Base-by-base conservation (phyloP, 2,797 vertebrate species). In the Mallotus villosus region DNA sequence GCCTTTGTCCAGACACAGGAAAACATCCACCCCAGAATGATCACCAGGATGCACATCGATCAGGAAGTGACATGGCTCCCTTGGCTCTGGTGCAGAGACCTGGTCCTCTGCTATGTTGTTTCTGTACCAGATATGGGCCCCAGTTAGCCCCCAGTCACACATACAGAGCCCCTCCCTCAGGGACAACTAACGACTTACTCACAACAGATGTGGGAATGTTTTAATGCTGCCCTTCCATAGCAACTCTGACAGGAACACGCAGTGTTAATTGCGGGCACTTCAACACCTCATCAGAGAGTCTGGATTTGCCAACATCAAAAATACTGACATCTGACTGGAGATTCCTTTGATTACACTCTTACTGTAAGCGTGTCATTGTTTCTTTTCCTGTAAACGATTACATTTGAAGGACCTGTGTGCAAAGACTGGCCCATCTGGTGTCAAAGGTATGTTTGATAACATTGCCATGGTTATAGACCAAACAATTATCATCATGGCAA, bases 381-480 rank as follows among this genome's bases (percentile, higher is more conserved):
- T 53, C 16, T 53, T 53, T 53, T 14, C 9, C 21, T 16, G 24
- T 27, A 46, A 24, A 65, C 22, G 21, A 21, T 14, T 46, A 22
- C 41, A 5, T 53, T 53, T 19, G 51, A 53, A 19, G 17, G 51
- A 73, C 75, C 7, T 61, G 24, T 63, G 65, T 64, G 37, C 71
- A 34, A n/a, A 67, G 66, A 81, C 83, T 83, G 72, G 64, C 76
- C 68, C 64, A 75, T 71, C 72, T 69, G 51, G 51, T 53, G 14
- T n/a, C 19, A n/a, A n/a, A 53, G 67, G 79, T 19, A 68, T 82
- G 81, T 83, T 88, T 89, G 80, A 74, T 86, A 76, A 73, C 73
- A 84, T 85, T 55, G 73, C 84, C 77, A 81, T 87, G 82, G 82
- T 74, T 81, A 86, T 84, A 85, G 85, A 82, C 74, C 83, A 74